Evolutionary conservation across 2,797 vertebrate genomes (phyloP).

Genomic region (Megaceryle alcyon): DNA sequence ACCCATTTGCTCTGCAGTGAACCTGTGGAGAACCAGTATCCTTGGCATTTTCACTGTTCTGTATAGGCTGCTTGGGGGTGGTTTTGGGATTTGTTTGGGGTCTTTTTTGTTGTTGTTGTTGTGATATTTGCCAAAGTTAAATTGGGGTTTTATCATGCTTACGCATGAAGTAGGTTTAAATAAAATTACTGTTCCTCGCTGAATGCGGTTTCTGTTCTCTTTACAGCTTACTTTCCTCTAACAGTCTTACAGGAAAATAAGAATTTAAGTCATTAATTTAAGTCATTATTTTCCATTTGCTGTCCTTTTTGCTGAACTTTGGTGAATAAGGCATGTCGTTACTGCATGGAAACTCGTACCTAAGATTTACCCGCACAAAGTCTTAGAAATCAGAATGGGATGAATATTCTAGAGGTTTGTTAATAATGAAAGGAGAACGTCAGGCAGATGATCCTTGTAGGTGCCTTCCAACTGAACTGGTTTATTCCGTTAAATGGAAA

Average conservation of each 20-base stretch:
- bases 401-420: neutral
- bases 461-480: neutral
- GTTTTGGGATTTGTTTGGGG: slow-evolving; percentile 64
- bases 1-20: slow-evolving; percentile 88
- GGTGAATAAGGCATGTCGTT: neutral
- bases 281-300: neutral
- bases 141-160: slow-evolving; percentile 85
- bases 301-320: neutral
- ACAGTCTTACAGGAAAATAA: neutral
- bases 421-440: neutral
- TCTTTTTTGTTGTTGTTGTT: slow-evolving; percentile 40
- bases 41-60: slow-evolving; percentile 83
- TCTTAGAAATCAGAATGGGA: neutral
- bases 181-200: slow-evolving; percentile 79
- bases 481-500: neutral
- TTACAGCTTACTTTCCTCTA: neutral
- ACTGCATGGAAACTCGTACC: rapidly evolving
- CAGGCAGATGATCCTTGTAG: neutral
- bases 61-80: slow-evolving; percentile 85
- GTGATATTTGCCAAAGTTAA: slow-evolving; percentile 91
- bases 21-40: slow-evolving; percentile 80
- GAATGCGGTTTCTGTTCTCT: neutral
- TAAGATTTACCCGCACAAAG: neutral
- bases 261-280: neutral
- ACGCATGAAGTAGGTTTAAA: slow-evolving; percentile 90